Base-by-base conservation (phyloP, 2,113 vertebrate species). In the Lamprotornis superbus region DNA sequence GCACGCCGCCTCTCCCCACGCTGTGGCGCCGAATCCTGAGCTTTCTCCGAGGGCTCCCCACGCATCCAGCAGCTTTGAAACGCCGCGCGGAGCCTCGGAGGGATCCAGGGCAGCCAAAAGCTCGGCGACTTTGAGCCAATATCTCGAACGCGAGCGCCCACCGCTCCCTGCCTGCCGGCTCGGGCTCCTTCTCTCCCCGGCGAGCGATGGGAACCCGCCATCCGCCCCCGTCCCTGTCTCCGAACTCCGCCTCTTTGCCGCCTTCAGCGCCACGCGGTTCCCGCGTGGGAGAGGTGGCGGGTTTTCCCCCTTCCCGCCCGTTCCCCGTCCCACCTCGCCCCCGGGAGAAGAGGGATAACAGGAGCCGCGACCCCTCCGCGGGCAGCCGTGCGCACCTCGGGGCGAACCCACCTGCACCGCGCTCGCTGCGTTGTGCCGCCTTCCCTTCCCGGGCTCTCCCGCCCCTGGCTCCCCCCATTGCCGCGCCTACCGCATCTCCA, bases 271-370 rank as follows among this genome's bases (percentile, higher is more conserved):
- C 93, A 91, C 70, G 95, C 79, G 95, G 75, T 47, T 35, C 30
- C 75, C 65, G 65, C 61, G 67, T 50, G 86, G 57, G 71, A 67
- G 56, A 55, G 31, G 14, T 14, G 12, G 56, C 4, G 47, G 22
- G 7, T 12, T 57, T 52, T 6, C 19, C 22, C 31, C 2, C 25
- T 40, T 23, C 19, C 35, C 12, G 7, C 49, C 31, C 42, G 39
- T 9, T 35, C 6, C 42, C 24, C 3, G 39, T 16, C 11, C 44
- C 27, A 16, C 19, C 37, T 10, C 4, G 15, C 9, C 30, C 17
- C 17, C 15, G 5, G 24, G 12, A 21, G 33, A 20, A 24, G 23
- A 35, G 1, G 11, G 12, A 2, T 1, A 2, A n/a, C 30, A 8
- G 18, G 6, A 31, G 7, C 50, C 55, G 44, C 6, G 7, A 10